These are phyloP conservation scores for Pseudomyrmex dendroicus DNA, from an alignment of 1,140 invertebrate genomes.

Conservation along the genomic window DNA sequence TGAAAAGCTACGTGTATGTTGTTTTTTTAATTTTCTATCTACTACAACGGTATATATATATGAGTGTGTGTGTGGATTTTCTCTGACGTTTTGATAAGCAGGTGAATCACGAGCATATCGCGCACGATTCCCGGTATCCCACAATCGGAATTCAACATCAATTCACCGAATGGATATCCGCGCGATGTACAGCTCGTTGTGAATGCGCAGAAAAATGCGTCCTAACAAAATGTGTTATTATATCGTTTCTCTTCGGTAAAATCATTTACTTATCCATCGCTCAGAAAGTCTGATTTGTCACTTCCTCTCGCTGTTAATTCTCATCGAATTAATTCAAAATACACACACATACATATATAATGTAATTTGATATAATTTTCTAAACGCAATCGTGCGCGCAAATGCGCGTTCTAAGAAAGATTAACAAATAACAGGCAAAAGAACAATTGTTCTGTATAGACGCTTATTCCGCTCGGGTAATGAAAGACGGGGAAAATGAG, in stretches of 20 bases:
- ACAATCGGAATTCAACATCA: constrained; percentile 4
- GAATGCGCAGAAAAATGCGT: too few relatives aligned
- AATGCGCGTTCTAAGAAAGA: neutral
- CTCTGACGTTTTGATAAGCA: neutral
- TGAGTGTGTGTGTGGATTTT: too few relatives aligned
- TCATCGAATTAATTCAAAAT: too few relatives aligned
- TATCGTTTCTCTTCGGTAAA: neutral
- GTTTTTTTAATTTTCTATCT: too few relatives aligned
- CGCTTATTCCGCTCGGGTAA: constrained; percentile 55
- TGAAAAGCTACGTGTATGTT: neutral
- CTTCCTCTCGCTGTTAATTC: too few relatives aligned
- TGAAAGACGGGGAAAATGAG: constrained; percentile 76
- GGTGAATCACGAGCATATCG: constrained; percentile 34
- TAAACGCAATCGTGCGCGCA: neutral
- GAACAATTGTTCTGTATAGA: constrained; percentile 30
- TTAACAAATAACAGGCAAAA: neutral
- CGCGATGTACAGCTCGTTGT: too few relatives aligned
- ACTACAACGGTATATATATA: too few relatives aligned
- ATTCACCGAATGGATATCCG: neutral
- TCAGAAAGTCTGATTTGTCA: too few relatives aligned
- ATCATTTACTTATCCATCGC: neutral
- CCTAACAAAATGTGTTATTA: too few relatives aligned
- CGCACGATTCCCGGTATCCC: neutral
- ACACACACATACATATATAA: too few relatives aligned
- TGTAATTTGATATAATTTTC: neutral